These are phyloP conservation scores for Caenorhabditis sp. DNA, from an alignment of 2,888 invertebrate species.

Conservation along the genomic window DNA sequence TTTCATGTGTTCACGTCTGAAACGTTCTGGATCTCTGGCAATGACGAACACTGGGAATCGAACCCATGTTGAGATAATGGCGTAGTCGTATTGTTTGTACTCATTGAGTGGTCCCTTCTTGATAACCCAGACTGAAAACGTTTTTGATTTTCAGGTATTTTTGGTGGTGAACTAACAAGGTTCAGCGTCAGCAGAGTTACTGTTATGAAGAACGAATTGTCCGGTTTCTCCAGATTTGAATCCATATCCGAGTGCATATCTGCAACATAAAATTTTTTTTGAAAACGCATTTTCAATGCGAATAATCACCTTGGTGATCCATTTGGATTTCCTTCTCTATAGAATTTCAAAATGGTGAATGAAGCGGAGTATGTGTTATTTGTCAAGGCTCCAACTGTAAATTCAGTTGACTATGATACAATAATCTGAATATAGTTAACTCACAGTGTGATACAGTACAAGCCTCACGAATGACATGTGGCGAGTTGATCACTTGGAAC, in stretches of 20 bases:
- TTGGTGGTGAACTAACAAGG: conserved; percentile 58
- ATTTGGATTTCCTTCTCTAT: conserved; percentile 71
- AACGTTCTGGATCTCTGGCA: conserved; percentile 70
- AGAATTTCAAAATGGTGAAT: conserved; percentile 71
- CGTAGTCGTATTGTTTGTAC: conserved; percentile 72
- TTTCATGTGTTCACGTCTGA: conserved; percentile 68
- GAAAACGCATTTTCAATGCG: too few relatives aligned
- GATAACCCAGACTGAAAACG: conserved; percentile 71
- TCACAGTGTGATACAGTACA: conserved; percentile 71
- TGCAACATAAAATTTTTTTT: conserved; percentile 16
- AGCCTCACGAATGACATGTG: conserved; percentile 71
- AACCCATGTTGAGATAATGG: conserved; percentile 67
- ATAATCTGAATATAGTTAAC: neutral
- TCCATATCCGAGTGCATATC: conserved; percentile 71
- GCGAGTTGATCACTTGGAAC: conserved; percentile 72
- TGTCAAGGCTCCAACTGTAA: conserved; percentile 71
- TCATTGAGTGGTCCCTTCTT: conserved; percentile 71
- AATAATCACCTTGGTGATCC: conserved; percentile 64
- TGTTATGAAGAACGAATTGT: conserved; percentile 70
- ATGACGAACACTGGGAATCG: conserved; percentile 71
- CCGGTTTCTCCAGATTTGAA: conserved; percentile 71
- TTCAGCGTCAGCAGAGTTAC: conserved; percentile 71
- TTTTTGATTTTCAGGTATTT: neutral
- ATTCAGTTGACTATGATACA: neutral
- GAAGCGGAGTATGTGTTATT: conserved; percentile 71